Conservation (phyloP, 2,797 vertebrate species). For the Crenuchus spilurus region DNA sequence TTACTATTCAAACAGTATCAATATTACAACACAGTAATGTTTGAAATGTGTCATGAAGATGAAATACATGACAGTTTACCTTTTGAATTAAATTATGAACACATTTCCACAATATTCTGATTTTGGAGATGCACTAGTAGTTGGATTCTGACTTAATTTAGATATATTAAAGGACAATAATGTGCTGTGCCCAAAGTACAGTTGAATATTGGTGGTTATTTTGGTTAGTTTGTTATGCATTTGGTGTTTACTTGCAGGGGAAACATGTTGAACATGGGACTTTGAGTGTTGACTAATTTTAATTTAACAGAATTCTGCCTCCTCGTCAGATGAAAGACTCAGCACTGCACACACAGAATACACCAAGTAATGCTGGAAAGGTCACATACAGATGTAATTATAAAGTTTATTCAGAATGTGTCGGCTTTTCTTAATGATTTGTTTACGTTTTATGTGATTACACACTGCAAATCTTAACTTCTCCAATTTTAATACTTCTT, state of each 20-base stretch:
- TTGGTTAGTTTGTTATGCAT: neutral
- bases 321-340: conserved; percentile 4
- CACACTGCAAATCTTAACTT: neutral
- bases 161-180: conserved; percentile 7
- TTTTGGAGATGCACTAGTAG: too few species aligned
- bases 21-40: too few species aligned
- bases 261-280: neutral
- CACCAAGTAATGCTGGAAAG: conserved; percentile 29
- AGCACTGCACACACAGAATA: neutral
- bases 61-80: too few species aligned
- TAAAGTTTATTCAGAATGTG: conserved; percentile 25
- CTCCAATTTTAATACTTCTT: neutral
- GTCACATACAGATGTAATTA: conserved; percentile 17
- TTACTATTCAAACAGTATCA: too few species aligned
- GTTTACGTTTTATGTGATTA: conserved; percentile 6
- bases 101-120: too few species aligned
- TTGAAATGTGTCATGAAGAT: too few species aligned
- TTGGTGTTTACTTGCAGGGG: conserved; percentile 4
- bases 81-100: too few species aligned
- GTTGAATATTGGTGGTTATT: too few species aligned
- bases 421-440: conserved; percentile 28
- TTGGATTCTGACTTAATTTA: too few species aligned
- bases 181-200: neutral
- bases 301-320: neutral
- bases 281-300: neutral